phyloP scores from a whole-genome alignment of 1,140 invertebrate species.

The Papilio xuthus region DNA sequence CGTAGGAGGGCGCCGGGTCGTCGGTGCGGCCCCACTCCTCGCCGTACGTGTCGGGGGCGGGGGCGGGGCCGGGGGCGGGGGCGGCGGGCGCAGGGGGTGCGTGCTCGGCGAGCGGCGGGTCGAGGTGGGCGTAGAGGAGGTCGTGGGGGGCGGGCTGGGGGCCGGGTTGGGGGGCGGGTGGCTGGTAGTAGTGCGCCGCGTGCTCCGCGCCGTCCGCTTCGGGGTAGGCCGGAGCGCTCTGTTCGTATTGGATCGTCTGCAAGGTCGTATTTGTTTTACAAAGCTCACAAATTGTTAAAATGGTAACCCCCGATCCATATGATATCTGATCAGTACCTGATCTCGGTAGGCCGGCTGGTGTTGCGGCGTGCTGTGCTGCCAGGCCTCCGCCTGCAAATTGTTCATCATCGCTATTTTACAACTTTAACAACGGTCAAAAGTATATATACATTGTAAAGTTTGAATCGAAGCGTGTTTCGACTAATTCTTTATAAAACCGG shows the following conservation, averaged over 20 bases:
- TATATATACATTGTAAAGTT: no score
- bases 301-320: neutral
- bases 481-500: neutral
- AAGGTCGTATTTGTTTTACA: neutral
- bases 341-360: constrained; percentile 43
- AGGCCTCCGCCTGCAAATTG: constrained; percentile 50
- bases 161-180: constrained; percentile 28
- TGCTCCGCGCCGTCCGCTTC: constrained; percentile 47
- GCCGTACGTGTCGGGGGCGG: constrained; percentile 32
- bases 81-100: constrained; percentile 35
- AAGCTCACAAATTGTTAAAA: neutral
- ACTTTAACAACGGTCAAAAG: no score
- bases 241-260: constrained; percentile 41
- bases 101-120: constrained; percentile 33
- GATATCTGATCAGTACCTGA: constrained; percentile 32
- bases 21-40: constrained; percentile 46
- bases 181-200: constrained; percentile 46
- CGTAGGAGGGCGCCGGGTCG: constrained; percentile 47
- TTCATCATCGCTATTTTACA: neutral
- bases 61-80: constrained; percentile 27
- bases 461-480: neutral
- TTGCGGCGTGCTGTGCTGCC: constrained; percentile 52
- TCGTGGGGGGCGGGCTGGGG: constrained; percentile 7
- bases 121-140: constrained; percentile 14
- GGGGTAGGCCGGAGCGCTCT: constrained; percentile 32